Percentiles rank a stretch among this genome's conserved stretches.
Evolutionary conservation across 2,888 invertebrate species (phyloP).

Genomic region (Agrotis puta): DNA sequence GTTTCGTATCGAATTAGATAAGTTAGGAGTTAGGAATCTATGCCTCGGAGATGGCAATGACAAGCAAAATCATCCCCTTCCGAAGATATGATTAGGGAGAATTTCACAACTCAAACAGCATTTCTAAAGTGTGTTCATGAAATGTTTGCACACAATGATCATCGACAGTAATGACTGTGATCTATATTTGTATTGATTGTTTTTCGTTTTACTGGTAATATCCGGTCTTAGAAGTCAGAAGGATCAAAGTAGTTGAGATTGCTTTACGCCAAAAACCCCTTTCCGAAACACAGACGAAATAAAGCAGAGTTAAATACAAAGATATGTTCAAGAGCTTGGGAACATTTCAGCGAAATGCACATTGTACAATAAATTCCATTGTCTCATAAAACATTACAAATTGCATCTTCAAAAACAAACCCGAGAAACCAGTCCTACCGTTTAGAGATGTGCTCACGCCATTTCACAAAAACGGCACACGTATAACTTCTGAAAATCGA

Average conservation of each 20-base stretch:
- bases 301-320: background rate
- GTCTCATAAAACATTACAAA: constrained; percentile 32
- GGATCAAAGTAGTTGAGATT: background rate
- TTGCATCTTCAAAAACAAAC: constrained; percentile 20
- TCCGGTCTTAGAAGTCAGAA: background rate
- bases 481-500: constrained; percentile 34
- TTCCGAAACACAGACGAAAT: too few species aligned
- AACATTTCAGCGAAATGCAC: constrained; percentile 22
- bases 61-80: background rate
- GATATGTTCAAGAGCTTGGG: constrained; percentile 1
- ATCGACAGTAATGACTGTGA: background rate
- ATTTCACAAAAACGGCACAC: constrained; percentile 30
- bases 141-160: too few species aligned
- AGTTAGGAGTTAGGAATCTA: constrained; percentile 17
- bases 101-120: background rate
- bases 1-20: constrained; percentile 21
- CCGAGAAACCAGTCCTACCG: constrained; percentile 31
- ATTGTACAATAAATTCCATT: constrained; percentile 34
- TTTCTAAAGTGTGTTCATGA: background rate
- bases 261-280: background rate
- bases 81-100: background rate
- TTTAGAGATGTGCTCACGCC: constrained; percentile 39
- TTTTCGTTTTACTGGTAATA: background rate
- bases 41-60: background rate
- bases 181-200: background rate